Percentiles rank a stretch among this genome's conserved stretches.
These are phyloP conservation scores for Bombus vancouverensis DNA, from an alignment of 1,140 invertebrate species.

Conservation along the genomic window DNA sequence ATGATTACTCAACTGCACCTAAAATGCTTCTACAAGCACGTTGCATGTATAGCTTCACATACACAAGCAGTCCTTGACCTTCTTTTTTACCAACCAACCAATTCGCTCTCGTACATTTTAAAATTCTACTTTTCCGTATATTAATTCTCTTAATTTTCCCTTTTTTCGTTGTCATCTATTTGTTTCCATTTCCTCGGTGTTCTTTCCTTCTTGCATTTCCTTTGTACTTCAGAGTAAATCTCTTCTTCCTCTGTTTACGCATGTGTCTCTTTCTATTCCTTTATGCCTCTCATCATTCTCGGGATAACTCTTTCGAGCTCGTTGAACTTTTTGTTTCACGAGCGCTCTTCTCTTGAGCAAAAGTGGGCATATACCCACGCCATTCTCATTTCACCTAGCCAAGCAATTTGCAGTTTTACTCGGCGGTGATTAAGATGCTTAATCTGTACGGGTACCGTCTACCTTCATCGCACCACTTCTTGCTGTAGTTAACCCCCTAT, in stretches of 20 bases:
- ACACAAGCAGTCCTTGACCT: too few species aligned
- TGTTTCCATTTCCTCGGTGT: too few species aligned
- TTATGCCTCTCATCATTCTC: neutral
- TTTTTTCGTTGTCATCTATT: neutral
- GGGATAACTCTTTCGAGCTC: conserved; percentile 1
- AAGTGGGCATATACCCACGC: neutral
- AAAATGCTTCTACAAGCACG: too few species aligned
- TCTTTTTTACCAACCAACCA: too few species aligned
- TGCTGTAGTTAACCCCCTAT: neutral
- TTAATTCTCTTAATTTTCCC: neutral
- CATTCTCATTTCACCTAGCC: conserved; percentile 7
- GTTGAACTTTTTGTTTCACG: conserved; percentile 8
- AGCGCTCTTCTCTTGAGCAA: neutral
- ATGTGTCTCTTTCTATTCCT: neutral
- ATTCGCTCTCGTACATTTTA: too few species aligned
- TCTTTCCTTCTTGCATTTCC: neutral
- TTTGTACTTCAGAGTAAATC: neutral
- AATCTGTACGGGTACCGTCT: neutral
- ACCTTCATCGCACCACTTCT: neutral
- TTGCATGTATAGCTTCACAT: too few species aligned
- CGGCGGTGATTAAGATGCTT: conserved; percentile 2
- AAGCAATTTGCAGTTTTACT: conserved; percentile 14
- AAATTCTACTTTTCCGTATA: too few species aligned
- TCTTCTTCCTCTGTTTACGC: neutral
- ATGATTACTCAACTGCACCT: too few species aligned